These are phyloP conservation scores for Discoglossus pictus DNA, from an alignment of 2,797 vertebrate genomes.

Conservation along the genomic window DNA sequence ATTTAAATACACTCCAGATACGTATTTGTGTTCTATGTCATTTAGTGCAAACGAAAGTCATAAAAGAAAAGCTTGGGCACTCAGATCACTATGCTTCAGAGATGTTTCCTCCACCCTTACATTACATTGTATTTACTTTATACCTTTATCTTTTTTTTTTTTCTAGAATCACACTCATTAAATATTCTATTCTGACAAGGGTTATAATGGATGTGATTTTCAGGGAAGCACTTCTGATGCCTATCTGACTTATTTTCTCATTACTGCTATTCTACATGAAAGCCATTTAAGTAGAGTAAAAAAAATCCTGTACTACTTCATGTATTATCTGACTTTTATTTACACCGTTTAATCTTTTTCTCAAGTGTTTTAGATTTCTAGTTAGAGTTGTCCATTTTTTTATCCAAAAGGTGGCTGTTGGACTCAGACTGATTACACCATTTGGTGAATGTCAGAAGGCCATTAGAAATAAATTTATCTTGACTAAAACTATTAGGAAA, in stretches of 20 bases:
- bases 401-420: slow-evolving; percentile 37
- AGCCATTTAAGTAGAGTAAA: background rate
- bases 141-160: background rate
- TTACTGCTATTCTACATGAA: slow-evolving; percentile 8
- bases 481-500: slow-evolving; percentile 46
- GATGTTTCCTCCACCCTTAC: too few relatives aligned
- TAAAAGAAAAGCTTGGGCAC: too few relatives aligned
- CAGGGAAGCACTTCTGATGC: slow-evolving; percentile 1
- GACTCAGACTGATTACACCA: slow-evolving; percentile 26
- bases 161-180: background rate
- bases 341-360: slow-evolving; percentile 34
- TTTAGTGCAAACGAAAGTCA: too few relatives aligned
- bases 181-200: background rate
- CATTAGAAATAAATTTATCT: slow-evolving; percentile 33
- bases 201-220: background rate
- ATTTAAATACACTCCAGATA: too few relatives aligned
- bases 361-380: slow-evolving; percentile 38
- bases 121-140: background rate
- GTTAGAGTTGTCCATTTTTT: slow-evolving; percentile 34
- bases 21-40: too few relatives aligned
- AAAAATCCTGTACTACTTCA: background rate
- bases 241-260: slow-evolving; percentile 19
- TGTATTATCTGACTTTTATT: slow-evolving; percentile 21
- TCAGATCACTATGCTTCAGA: too few relatives aligned
- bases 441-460: slow-evolving; percentile 29